A percentile compares a stretch with the other conserved stretches of the same genome.
Evolutionary conservation across 2,888 invertebrate genomes (phyloP).

Genomic region (Ellobium chinense): DNA sequence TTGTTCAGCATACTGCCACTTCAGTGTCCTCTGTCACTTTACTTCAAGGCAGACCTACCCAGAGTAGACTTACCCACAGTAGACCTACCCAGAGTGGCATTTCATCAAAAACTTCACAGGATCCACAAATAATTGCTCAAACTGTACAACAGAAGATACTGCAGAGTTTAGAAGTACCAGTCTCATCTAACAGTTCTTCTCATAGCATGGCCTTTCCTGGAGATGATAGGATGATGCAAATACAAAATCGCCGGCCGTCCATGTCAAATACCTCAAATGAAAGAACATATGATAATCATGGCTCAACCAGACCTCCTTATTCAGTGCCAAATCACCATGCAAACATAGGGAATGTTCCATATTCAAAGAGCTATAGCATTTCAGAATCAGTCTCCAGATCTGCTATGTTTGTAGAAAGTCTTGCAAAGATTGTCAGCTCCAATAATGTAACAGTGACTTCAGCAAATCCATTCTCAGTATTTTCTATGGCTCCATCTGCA

Average conservation of each 20-base stretch:
- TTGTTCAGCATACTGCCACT: not conserved
- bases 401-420: conserved; percentile 1
- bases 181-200: too few relatives aligned
- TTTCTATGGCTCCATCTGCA: not conserved
- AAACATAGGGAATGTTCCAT: too few relatives aligned
- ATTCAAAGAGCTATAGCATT: not conserved
- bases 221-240: not conserved
- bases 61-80: too few relatives aligned
- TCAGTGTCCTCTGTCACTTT: not conserved
- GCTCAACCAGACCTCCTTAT: too few relatives aligned
- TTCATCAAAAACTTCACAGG: not conserved
- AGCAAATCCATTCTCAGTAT: not conserved
- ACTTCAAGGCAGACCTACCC: too few relatives aligned
- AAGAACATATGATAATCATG: too few relatives aligned
- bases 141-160: too few relatives aligned
- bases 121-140: not conserved
- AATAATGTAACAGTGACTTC: not conserved
- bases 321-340: too few relatives aligned
- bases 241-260: not conserved
- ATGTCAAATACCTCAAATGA: not conserved
- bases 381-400: not conserved
- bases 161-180: too few relatives aligned
- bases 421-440: not conserved
- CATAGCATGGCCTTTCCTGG: too few relatives aligned
- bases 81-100: not conserved